Conservation (phyloP, 2,797 vertebrate species). For the Phyllotis vaccarum region DNA sequence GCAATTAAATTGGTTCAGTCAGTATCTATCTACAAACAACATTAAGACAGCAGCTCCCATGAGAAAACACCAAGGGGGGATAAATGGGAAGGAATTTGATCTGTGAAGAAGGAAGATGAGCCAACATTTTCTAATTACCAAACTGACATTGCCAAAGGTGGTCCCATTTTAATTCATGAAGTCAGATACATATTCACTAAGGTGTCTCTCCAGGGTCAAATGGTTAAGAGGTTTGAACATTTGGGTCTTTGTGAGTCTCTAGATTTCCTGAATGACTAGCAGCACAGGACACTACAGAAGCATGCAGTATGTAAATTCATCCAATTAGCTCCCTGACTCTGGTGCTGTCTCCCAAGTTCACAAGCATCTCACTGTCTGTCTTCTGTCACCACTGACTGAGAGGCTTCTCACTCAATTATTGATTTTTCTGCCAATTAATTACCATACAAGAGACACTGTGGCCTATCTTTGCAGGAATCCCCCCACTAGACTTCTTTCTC, state of each 20-base stretch:
- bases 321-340: conserved; percentile 49
- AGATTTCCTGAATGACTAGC: conserved; percentile 25
- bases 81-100: neutral
- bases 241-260: neutral
- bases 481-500: neutral
- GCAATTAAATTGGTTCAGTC: neutral
- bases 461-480: neutral
- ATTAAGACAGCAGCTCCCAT: neutral
- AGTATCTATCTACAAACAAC: neutral
- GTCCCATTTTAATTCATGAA: neutral
- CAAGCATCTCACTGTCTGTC: neutral
- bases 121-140: neutral
- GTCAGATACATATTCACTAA: neutral
- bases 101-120: neutral
- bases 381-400: conserved; percentile 44
- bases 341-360: neutral
- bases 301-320: conserved; percentile 41
- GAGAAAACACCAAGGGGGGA: neutral
- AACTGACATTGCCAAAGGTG: neutral
- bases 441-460: conserved; percentile 36
- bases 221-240: conserved; percentile 7
- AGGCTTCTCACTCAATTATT: conserved; percentile 73
- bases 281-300: neutral
- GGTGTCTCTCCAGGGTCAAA: neutral
- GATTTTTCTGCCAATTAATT: conserved; percentile 75